Base-by-base conservation (phyloP, 37 sponge, comb jelly and placozoan species). In the Hexactinellida sp. region DNA sequence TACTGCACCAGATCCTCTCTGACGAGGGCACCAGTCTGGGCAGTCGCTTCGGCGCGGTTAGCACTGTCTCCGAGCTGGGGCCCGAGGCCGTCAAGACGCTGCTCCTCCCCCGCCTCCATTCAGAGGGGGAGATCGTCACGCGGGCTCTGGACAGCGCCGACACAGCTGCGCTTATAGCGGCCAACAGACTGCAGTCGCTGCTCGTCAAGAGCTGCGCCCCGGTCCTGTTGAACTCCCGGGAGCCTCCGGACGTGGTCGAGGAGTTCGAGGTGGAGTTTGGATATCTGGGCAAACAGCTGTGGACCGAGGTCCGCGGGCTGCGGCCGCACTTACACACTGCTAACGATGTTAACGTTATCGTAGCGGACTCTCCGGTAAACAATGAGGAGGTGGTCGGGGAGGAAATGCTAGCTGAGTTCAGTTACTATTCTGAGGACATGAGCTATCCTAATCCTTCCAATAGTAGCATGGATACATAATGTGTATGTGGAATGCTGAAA, bases 221-320 rank as follows among this genome's bases (percentile, higher is more conserved):
- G 1, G 76, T 85, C 35, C 51, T 93, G 36, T 13, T 91, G 36
- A 36, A 34, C 39, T 39, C 52, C 0, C 39, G 91, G 37, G 82
- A 87, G 0, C 41, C 88, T 32, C 84, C 76, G 28, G 94, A 93
- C 87, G 85, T 87, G 7, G 36, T 88, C 36, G 85, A 87, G 82
- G 25, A 54, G 63, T 93, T 87, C 39, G 92, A 93, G 51, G 38
- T 85, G 23, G 89, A 93, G 37, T 93, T 90, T 83, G 94, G 94
- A 37, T 54, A 85, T 82, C 76, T 63, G 30, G 76, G 76, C 25
- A 63, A 63, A 23, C 76, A 63, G 76, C 32, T 63, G 5, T 63
- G 76, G 76, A 63, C 76, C 3, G 76, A 63, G 13, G 76, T 63
- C 5, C 76, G 76, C 25, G 76, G 76, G 21, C 76, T 63, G 5